phyloP scores from a whole-genome alignment of 2,113 vertebrate species.

The Centropus bengalensis region DNA sequence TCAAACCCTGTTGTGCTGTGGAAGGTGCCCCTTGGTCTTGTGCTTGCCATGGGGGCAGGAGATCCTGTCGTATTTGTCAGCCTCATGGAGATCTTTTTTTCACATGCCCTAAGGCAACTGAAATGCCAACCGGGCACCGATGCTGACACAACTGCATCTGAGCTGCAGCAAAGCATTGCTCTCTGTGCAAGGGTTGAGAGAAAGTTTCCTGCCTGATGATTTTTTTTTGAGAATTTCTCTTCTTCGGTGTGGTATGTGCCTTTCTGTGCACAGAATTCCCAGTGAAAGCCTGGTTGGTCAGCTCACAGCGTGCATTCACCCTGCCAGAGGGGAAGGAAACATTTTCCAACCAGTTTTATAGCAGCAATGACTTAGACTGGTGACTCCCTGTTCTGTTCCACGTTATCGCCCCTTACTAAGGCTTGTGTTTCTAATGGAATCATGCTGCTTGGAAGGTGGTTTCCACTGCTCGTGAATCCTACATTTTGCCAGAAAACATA shows the following conservation, averaged over 20 bases:
- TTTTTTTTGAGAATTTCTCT: background rate
- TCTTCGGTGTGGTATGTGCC: background rate
- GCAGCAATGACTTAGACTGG: background rate
- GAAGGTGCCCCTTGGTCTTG: background rate
- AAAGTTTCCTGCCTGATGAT: background rate
- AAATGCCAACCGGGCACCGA: background rate
- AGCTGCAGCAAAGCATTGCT: background rate
- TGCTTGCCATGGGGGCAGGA: background rate
- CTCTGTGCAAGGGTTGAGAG: background rate
- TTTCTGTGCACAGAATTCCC: background rate
- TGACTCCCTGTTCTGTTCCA: background rate
- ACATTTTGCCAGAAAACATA: background rate
- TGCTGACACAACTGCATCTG: background rate
- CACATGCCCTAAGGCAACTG: accelerated
- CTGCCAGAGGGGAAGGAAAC: background rate
- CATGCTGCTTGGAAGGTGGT: background rate
- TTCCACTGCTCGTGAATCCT: background rate
- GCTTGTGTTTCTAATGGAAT: background rate
- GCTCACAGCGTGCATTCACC: accelerated
- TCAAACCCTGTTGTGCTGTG: background rate
- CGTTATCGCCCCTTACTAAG: background rate
- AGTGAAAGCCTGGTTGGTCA: background rate
- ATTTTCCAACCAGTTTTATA: background rate
- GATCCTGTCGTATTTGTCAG: background rate
- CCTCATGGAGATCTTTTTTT: background rate